phyloP scores from a whole-genome alignment of 1,140 invertebrate genomes.

The Brachionus rotundiformis region DNA sequence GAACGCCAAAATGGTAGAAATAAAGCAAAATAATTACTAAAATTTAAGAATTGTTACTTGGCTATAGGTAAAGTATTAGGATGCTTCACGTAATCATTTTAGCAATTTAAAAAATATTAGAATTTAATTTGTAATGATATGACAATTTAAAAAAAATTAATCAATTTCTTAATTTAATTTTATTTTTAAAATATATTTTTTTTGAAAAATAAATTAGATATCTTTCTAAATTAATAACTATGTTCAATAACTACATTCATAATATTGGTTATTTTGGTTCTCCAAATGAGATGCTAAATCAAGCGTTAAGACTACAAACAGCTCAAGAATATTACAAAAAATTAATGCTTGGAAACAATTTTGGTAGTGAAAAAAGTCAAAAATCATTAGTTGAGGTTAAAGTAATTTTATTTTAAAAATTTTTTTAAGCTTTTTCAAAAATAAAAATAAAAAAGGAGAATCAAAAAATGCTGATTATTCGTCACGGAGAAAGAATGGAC shows the following conservation, averaged over 20 bases:
- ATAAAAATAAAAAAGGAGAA: background rate
- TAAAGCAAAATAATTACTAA: no score
- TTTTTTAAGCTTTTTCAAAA: background rate
- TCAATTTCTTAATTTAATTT: background rate
- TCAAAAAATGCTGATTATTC: conserved; percentile 46
- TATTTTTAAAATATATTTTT: no score
- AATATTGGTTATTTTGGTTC: background rate
- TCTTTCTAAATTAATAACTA: background rate
- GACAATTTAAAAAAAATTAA: no score
- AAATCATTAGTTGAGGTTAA: background rate
- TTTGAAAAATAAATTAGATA: background rate
- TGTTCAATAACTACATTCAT: background rate
- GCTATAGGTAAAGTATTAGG: no score
- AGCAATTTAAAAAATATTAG: no score
- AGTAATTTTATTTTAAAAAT: background rate
- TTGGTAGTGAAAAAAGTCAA: background rate
- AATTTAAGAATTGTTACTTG: no score
- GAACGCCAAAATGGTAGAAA: no score
- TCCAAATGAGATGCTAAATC: background rate
- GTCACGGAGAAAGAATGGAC: conserved; percentile 52
- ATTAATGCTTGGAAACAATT: background rate
- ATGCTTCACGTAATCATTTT: no score
- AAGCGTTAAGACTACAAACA: background rate
- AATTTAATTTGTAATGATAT: no score
- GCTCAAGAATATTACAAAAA: background rate